phyloP scores from a whole-genome alignment of 2,113 vertebrate species.

The Periophthalmus modestus region DNA sequence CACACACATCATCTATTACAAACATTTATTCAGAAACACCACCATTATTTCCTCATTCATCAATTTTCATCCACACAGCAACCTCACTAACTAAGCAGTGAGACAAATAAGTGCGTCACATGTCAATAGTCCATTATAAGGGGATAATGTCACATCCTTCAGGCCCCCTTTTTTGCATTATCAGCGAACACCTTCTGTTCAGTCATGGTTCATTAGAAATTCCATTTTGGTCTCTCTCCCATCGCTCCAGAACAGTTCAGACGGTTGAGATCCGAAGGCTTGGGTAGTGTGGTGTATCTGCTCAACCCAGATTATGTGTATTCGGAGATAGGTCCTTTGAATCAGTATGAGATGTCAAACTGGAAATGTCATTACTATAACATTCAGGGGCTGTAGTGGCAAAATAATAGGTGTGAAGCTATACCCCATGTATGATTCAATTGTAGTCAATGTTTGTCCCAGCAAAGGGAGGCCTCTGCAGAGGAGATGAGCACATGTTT shows the following conservation, averaged over 20 bases:
- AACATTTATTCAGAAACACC: constrained; percentile 51
- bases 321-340: constrained; percentile 44
- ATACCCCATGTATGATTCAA: constrained; percentile 69
- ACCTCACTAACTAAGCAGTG: constrained; percentile 58
- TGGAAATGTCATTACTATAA: constrained; percentile 46
- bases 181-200: constrained; percentile 55
- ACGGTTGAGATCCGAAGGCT: constrained; percentile 45
- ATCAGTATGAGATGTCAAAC: constrained; percentile 46
- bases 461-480: constrained; percentile 49
- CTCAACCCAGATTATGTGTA: constrained; percentile 10
- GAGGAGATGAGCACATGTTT: constrained; percentile 58
- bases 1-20: constrained; percentile 38
- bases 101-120: constrained; percentile 72
- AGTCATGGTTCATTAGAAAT: constrained; percentile 64
- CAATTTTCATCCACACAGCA: constrained; percentile 30
- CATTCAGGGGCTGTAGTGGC: constrained; percentile 51
- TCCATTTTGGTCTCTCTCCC: constrained; percentile 56
- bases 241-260: constrained; percentile 45
- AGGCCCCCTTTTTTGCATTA: constrained; percentile 42
- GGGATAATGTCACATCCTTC: constrained; percentile 47
- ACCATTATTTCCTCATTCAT: constrained; percentile 34
- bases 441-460: constrained; percentile 68
- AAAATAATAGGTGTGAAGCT: constrained; percentile 56
- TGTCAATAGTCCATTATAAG: constrained; percentile 58
- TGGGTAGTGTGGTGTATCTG: constrained; percentile 50